Percentiles rank a stretch among this genome's conserved stretches.
These are phyloP conservation scores for Caenorhabditis wallacei DNA, from an alignment of 2,888 invertebrate genomes.

Conservation along the genomic window DNA sequence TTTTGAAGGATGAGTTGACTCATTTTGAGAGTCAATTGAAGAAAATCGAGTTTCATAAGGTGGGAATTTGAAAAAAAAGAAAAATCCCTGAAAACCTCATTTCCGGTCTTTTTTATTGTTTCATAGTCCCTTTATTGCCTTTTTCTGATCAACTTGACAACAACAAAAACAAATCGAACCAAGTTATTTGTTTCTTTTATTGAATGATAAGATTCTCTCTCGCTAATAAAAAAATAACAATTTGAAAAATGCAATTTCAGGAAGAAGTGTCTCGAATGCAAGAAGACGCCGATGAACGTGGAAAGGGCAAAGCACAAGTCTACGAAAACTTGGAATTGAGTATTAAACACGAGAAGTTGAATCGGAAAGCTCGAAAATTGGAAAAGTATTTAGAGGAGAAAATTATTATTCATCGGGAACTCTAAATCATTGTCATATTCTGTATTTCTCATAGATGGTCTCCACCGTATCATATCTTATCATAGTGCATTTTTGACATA, in stretches of 20 bases:
- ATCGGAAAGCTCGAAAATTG: slow-evolving; percentile 76
- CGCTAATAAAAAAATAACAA: background rate
- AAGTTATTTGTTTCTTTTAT: slow-evolving; percentile 5
- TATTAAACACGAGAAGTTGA: slow-evolving; percentile 73
- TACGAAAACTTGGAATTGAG: slow-evolving; percentile 72
- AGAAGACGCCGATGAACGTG: slow-evolving; percentile 49
- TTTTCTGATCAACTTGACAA: slow-evolving; percentile 4
- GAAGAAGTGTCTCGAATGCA: slow-evolving; percentile 45
- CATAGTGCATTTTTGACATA: slow-evolving; percentile 36
- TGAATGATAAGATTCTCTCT: slow-evolving; percentile 5
- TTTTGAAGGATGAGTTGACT: slow-evolving; percentile 71
- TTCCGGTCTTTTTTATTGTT: background rate
- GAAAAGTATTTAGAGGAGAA: slow-evolving; percentile 77
- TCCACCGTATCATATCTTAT: slow-evolving; percentile 36
- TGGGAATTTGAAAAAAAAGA: background rate
- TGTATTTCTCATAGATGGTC: background rate
- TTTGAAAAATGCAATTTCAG: slow-evolving; percentile 45
- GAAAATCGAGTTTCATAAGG: slow-evolving; percentile 76
- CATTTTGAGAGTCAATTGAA: slow-evolving; percentile 77
- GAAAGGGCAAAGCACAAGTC: slow-evolving; percentile 56
- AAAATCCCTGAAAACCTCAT: background rate
- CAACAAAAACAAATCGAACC: slow-evolving; percentile 8
- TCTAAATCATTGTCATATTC: slow-evolving; percentile 14
- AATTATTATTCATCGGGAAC: slow-evolving; percentile 65
- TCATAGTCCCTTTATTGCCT: background rate